phyloP scores from a whole-genome alignment of 2,797 vertebrate species.

The Anas georgica region DNA sequence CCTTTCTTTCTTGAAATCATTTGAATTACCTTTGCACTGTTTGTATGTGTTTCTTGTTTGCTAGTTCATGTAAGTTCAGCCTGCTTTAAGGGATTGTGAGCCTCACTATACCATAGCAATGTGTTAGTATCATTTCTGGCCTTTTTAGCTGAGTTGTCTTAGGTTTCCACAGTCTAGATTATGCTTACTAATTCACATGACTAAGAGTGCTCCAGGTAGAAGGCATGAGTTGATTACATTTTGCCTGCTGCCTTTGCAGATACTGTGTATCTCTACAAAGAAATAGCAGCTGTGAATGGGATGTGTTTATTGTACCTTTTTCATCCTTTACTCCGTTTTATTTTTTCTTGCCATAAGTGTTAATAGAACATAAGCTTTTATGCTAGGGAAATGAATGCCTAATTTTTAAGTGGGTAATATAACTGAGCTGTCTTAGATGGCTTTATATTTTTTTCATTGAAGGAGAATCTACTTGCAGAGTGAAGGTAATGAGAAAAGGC shows the following conservation, averaged over 20 bases:
- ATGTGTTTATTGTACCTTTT: neutral
- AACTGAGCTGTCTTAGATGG: neutral
- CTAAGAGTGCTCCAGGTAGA: neutral
- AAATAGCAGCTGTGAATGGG: neutral
- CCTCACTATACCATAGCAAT: neutral
- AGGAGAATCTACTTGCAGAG: neutral
- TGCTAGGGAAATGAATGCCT: neutral
- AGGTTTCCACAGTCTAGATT: neutral
- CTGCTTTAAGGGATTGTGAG: neutral
- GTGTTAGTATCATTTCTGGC: neutral
- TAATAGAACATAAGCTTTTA: neutral
- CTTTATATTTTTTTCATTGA: neutral
- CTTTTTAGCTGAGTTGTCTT: neutral
- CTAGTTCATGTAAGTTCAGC: neutral
- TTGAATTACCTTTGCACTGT: neutral
- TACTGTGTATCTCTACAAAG: neutral
- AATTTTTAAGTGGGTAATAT: neutral
- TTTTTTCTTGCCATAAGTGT: neutral
- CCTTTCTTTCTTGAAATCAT: neutral
- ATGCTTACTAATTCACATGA: neutral
- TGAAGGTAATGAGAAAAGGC: neutral
- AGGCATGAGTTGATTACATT: neutral
- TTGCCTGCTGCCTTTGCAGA: neutral
- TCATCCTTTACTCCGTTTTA: neutral
- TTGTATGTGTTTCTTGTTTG: neutral